Evolutionary conservation across 2,113 vertebrate genomes (phyloP), one percentile per base, ranked within the genome.

Genomic region (Brachyhypopomus gauderio): DNA sequence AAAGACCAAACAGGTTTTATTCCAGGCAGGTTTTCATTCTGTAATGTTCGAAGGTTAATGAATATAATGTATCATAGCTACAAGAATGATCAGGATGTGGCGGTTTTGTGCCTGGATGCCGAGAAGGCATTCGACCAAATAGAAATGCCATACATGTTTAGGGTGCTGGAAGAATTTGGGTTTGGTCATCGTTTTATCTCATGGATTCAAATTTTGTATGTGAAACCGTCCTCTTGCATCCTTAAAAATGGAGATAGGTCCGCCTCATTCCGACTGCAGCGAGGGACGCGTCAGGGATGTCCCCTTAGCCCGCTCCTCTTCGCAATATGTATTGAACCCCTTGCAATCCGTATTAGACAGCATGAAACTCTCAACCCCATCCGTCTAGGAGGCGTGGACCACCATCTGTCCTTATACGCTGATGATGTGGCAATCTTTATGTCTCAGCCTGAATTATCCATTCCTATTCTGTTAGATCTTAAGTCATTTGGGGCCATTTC

Each of bases 31-130:
- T 71, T n/a, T 72, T 72, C 38, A 78, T 72, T 41, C n/a, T n/a
- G n/a, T n/a, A 79, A 80, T 45, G 58, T 72, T 22, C 63, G 52
- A 72, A 48, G 55, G n/a, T 20, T 82, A 62, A 63, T 77, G 52
- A 83, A 83, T 19, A 83, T 77, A 52, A 36, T 83, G n/a, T 78
- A 77, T 34, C 67, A 62, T n/a, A 75, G 58, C 11, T 60, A 79
- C 62, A 27, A 66, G 6, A 75, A 67, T 8, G 48, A 23, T 9
- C 45, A 41, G 20, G 25, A 75, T 23, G 27, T 73, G 11, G 77
- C 82, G 19, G 59, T 58, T 27, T 27, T 70, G 12, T 67, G 60
- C 19, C 62, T 72, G 22, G 69, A 83, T 22, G 75, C 56, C 5
- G 9, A 83, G 22, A 74, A 74, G 22, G 82, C 69, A 41, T 75